These are phyloP conservation scores for Melanaphis sacchari DNA, from an alignment of 1,140 invertebrate genomes.

Conservation along the genomic window DNA sequence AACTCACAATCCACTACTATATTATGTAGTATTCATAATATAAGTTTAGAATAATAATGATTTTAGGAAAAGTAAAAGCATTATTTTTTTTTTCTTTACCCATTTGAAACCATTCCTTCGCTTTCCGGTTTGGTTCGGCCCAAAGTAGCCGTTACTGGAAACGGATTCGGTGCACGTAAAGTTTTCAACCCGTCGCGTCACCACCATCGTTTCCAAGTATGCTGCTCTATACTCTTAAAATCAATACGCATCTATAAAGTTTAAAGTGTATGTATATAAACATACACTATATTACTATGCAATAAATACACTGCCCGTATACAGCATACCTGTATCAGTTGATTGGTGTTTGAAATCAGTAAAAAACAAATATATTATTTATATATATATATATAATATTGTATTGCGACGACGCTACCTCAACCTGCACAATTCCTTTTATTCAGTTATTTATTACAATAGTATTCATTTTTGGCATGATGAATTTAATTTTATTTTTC, in stretches of 20 bases:
- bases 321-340: background rate
- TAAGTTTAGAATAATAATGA: background rate
- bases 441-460: background rate
- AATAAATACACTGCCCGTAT: background rate
- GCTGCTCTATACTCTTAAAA: background rate
- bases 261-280: background rate
- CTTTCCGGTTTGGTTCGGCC: background rate
- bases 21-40: background rate
- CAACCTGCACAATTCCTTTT: background rate
- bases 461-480: background rate
- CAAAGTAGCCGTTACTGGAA: background rate
- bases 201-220: background rate
- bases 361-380: background rate
- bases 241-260: background rate
- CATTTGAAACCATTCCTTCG: background rate
- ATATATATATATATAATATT: too few relatives aligned
- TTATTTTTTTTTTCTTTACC: background rate
- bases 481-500: background rate
- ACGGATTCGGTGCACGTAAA: slow-evolving; percentile 24
- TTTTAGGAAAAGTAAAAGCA: background rate
- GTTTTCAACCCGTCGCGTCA: background rate
- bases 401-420: too few relatives aligned
- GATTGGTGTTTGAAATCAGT: background rate
- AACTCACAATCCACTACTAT: background rate
- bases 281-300: background rate